These are phyloP conservation scores for Campopleginae sp. DNA, from an alignment of 2,888 invertebrate genomes.

Conservation along the genomic window DNA sequence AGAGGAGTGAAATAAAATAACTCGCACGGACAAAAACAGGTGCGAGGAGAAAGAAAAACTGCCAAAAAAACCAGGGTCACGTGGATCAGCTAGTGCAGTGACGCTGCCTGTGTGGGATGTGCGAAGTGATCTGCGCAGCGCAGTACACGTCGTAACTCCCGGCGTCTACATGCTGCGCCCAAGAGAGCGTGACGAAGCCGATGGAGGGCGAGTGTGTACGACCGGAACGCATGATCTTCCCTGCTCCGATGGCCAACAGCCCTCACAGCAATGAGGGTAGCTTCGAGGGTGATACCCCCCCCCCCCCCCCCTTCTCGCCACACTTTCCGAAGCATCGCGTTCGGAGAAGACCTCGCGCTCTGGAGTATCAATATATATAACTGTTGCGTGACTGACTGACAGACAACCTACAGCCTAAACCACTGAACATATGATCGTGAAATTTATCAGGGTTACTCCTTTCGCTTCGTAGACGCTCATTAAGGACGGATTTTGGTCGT, in stretches of 20 bases:
- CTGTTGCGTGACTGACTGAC: too few relatives aligned
- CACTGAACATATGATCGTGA: too few relatives aligned
- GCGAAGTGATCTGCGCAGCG: conserved; percentile 51
- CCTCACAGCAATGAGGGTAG: conserved; percentile 41
- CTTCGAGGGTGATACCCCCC: conserved; percentile 43
- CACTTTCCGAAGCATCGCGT: conserved; percentile 43
- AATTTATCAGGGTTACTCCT: too few relatives aligned
- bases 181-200: conserved; percentile 54
- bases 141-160: conserved; percentile 43
- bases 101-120: conserved; percentile 57
- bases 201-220: conserved; percentile 50
- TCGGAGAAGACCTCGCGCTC: conserved; percentile 43
- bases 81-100: conserved; percentile 24
- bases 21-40: conserved; percentile 20
- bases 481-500: too few relatives aligned
- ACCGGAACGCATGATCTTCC: not conserved
- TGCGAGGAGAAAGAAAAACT: conserved; percentile 23
- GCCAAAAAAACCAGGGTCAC: not conserved
- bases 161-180: conserved; percentile 44
- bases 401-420: too few relatives aligned
- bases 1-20: conserved; percentile 41
- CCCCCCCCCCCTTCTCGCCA: too few relatives aligned
- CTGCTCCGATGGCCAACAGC: conserved; percentile 26
- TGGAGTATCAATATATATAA: conserved; percentile 27
- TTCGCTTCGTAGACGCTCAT: too few relatives aligned